phyloP scores from a whole-genome alignment of 2,888 invertebrate genomes.

The Idaea straminata region DNA sequence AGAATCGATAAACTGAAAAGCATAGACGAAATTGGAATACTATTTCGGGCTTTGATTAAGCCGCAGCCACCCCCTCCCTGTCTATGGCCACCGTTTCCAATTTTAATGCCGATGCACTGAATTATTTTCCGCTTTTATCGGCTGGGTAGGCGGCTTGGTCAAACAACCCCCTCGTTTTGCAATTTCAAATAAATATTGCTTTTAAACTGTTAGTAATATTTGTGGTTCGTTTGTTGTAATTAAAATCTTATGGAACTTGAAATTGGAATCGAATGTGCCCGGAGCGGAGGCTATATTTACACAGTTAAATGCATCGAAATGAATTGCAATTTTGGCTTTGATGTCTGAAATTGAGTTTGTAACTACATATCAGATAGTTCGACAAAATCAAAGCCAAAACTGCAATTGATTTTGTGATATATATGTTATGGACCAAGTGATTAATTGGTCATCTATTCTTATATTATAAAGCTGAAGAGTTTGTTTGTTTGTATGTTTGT shows the following conservation, averaged over 20 bases:
- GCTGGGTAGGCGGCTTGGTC: conserved; percentile 32
- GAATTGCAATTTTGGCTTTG: conserved; percentile 30
- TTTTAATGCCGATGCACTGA: conserved; percentile 55
- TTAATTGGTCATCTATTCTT: too few relatives aligned
- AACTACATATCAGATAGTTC: too few relatives aligned
- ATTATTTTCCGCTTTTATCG: conserved; percentile 44
- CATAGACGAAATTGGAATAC: conserved; percentile 32
- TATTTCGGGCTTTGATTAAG: conserved; percentile 38
- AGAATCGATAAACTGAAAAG: neutral
- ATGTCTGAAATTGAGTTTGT: neutral
- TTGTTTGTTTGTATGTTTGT: too few relatives aligned
- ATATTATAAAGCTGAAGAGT: too few relatives aligned
- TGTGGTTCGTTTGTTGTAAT: conserved; percentile 49
- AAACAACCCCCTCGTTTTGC: conserved; percentile 44
- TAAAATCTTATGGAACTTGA: conserved; percentile 45
- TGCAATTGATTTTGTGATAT: neutral
- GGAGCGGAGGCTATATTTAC: conserved; percentile 22
- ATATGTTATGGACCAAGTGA: too few relatives aligned
- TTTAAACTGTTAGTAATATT: conserved; percentile 40
- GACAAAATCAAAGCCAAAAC: neutral
- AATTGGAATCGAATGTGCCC: conserved; percentile 33
- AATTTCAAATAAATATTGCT: conserved; percentile 56
- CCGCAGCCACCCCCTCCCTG: conserved; percentile 34
- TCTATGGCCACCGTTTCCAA: conserved; percentile 42
- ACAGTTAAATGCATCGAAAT: conserved; percentile 30